Evolutionary conservation across 2,888 invertebrate genomes (phyloP).

Genomic region (Apodemia zela): DNA sequence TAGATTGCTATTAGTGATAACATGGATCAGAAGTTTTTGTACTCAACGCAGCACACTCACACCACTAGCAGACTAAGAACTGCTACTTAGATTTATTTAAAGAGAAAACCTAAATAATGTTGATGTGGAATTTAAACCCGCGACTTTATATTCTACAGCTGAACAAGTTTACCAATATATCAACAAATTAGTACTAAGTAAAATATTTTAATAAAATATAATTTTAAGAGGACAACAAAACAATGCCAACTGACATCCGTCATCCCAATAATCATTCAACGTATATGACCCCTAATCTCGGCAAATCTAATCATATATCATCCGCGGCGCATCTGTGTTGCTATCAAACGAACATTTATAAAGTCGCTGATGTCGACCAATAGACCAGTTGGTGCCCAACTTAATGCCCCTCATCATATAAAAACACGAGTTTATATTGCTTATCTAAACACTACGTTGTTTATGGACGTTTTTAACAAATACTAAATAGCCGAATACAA

Average conservation of each 20-base stretch:
- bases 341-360: constrained; percentile 45
- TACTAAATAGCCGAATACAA: too few relatives aligned
- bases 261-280: constrained; percentile 30
- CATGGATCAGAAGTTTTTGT: too few relatives aligned
- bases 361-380: constrained; percentile 61
- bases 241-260: constrained; percentile 22
- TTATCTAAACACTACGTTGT: not conserved
- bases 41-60: too few relatives aligned
- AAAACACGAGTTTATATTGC: constrained; percentile 23
- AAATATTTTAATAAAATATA: constrained; percentile 12
- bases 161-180: too few relatives aligned
- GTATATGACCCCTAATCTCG: constrained; percentile 44
- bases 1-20: too few relatives aligned
- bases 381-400: constrained; percentile 46
- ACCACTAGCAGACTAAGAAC: too few relatives aligned
- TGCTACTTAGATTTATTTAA: too few relatives aligned
- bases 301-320: constrained; percentile 68
- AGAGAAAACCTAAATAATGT: too few relatives aligned
- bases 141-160: too few relatives aligned
- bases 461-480: not conserved
- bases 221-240: constrained; percentile 5
- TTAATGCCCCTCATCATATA: constrained; percentile 23
- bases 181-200: too few relatives aligned
- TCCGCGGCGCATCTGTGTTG: constrained; percentile 53
- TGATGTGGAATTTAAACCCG: too few relatives aligned